Conservation (phyloP, 2,888 invertebrate species). For the Parnassius smintheus region DNA sequence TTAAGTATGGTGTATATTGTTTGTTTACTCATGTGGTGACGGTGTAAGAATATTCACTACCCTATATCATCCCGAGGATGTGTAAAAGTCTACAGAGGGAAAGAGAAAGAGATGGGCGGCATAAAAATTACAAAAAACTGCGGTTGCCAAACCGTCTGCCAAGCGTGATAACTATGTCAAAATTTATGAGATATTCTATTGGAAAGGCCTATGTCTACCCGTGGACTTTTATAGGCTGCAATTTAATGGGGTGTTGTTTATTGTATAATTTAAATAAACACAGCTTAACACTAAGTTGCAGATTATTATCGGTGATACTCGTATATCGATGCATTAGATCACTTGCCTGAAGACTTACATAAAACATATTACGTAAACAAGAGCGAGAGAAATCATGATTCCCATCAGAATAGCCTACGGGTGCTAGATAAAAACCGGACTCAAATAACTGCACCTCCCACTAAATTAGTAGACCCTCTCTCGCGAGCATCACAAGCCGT, state of each 20-base stretch:
- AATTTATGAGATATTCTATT: too few relatives aligned
- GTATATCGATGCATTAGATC: conserved; percentile 5
- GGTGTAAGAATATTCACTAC: too few relatives aligned
- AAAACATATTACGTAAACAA: conserved; percentile 43
- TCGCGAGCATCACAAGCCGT: conserved; percentile 26
- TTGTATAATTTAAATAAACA: conserved; percentile 22
- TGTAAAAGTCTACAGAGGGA: too few relatives aligned
- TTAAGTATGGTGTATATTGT: too few relatives aligned
- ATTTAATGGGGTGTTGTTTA: conserved; percentile 6
- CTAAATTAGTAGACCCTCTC: conserved; percentile 31
- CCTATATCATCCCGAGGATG: too few relatives aligned
- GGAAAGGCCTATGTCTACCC: too few relatives aligned
- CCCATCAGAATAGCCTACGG: conserved; percentile 39
- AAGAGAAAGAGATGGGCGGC: too few relatives aligned
- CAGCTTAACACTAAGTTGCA: conserved; percentile 8
- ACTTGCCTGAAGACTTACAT: conserved; percentile 38
- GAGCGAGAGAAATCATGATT: conserved; percentile 41
- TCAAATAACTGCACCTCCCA: conserved; percentile 33
- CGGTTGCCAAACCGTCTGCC: too few relatives aligned
- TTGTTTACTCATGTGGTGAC: too few relatives aligned
- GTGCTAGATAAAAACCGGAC: conserved; percentile 34
- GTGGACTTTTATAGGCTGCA: too few relatives aligned
- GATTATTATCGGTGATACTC: conserved; percentile 17
- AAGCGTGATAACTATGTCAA: too few relatives aligned
- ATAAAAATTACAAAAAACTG: too few relatives aligned